A percentile compares a stretch with the other conserved stretches of the same genome.
These are phyloP conservation scores for Echinops telfairi DNA, from an alignment of 2,113 vertebrate genomes.

Conservation along the genomic window DNA sequence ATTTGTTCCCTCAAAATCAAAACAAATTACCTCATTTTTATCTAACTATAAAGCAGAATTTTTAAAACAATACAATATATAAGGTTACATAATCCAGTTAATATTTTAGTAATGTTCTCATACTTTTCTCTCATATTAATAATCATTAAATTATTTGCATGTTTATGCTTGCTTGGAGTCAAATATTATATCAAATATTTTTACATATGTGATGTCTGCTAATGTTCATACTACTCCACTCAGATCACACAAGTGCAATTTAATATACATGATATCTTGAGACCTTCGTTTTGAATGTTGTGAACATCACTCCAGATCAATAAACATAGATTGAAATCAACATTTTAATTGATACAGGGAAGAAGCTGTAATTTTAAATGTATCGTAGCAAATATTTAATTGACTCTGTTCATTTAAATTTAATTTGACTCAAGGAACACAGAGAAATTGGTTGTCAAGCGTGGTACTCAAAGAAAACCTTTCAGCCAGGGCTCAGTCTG, in stretches of 20 bases:
- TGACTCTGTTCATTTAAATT: conserved; percentile 51
- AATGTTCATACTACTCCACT: not conserved
- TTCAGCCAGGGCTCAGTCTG: not conserved
- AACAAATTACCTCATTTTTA: not conserved
- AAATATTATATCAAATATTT: not conserved
- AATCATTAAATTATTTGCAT: not conserved
- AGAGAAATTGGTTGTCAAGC: not conserved
- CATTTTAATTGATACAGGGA: conserved; percentile 37
- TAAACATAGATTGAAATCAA: conserved; percentile 36
- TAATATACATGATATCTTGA: not conserved
- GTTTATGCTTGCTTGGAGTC: not conserved
- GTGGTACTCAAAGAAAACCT: not conserved
- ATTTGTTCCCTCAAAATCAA: not conserved
- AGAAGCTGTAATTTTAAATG: conserved; percentile 47
- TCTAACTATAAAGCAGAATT: not conserved
- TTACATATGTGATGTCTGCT: not conserved
- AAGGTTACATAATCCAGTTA: not conserved
- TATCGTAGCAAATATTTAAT: conserved; percentile 33
- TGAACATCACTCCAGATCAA: conserved; percentile 8
- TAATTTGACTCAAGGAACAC: conserved; percentile 37
- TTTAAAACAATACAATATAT: not conserved
- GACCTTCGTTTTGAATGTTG: conserved; percentile 4
- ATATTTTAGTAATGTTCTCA: not conserved
- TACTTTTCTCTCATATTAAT: not conserved
- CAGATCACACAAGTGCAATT: not conserved